Conservation (phyloP, 2,113 vertebrate species). For the Notiomystis cincta region DNA sequence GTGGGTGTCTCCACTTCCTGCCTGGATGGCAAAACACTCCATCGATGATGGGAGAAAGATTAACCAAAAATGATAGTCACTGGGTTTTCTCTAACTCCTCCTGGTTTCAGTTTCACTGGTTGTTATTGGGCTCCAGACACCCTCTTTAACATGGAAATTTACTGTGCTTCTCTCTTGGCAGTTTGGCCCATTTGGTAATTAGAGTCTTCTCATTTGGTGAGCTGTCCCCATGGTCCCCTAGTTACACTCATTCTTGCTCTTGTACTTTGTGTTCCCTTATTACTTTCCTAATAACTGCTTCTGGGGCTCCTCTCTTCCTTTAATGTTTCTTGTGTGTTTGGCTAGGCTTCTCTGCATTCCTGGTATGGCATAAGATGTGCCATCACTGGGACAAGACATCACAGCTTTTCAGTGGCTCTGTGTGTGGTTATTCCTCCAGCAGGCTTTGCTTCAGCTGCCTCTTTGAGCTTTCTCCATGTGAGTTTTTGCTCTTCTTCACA, state of each 20-base stretch:
- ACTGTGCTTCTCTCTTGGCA: not conserved
- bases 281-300: slow-evolving; percentile 1
- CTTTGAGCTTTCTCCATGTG: accelerated
- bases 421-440: not conserved
- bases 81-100: not conserved
- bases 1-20: slow-evolving; percentile 18
- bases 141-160: not conserved
- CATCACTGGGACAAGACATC: not conserved
- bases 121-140: not conserved
- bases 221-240: not conserved
- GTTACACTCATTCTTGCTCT: not conserved
- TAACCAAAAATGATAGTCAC: not conserved
- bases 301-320: not conserved
- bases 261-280: not conserved
- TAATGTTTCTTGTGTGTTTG: slow-evolving; percentile 41
- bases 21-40: not conserved
- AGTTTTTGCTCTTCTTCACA: not conserved
- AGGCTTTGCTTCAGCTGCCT: not conserved
- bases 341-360: not conserved
- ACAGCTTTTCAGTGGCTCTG: not conserved
- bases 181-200: not conserved
- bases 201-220: not conserved
- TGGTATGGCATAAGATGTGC: not conserved
- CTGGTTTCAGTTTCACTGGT: not conserved
- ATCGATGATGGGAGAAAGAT: not conserved